Base-by-base conservation (phyloP, 2,797 vertebrate genomes). In the Myiotriccus ornatus region DNA sequence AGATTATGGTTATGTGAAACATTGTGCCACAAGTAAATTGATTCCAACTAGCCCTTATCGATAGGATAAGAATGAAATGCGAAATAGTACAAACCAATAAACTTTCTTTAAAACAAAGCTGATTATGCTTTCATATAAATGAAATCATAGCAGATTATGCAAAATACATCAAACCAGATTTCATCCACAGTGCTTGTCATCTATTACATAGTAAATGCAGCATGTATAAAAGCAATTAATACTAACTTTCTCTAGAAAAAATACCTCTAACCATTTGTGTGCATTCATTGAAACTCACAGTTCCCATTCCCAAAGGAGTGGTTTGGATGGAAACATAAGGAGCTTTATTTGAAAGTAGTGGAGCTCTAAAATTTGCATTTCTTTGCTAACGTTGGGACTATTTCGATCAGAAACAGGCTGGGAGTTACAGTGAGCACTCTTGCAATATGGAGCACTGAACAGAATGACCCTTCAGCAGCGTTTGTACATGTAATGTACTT, bases 1-100 rank as follows among this genome's bases (percentile, higher is more conserved):
- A n/a, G 64, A 37, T 56, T 77, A 17, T 50, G 46, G 59, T 89
- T 68, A 13, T 46, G 71, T 88, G 89, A 96, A 94, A 89, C 19
- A 8, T 78, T 92, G 95, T 89, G 69, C 69, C 30, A n/a, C 52
- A 69, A 94, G 83, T 47, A 67, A 74, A 47, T 27, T 19, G 39
- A 81, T 93, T 87, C 52, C 67, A 50, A 22, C 46, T 94, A 69
- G 34, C 56, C 75, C 65, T 44, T 82, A 81, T 27, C 57, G 55
- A 32, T 7, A 55, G 73, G 59, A 46, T 50, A 73, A 35, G 21
- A 70, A 53, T 50, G 71, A 78, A 79, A 82, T 43, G 23, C 2
- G 11, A 79, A 63, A 50, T 17, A 25, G 9, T 35, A 86, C 56
- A 41, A 70, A 84, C 18, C 24, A 80, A 81, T 55, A 77, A 37